Evolutionary conservation across 1,140 invertebrate species (phyloP), one percentile per base, ranked within the genome.

Genomic region (Gryllus bimaculatus): DNA sequence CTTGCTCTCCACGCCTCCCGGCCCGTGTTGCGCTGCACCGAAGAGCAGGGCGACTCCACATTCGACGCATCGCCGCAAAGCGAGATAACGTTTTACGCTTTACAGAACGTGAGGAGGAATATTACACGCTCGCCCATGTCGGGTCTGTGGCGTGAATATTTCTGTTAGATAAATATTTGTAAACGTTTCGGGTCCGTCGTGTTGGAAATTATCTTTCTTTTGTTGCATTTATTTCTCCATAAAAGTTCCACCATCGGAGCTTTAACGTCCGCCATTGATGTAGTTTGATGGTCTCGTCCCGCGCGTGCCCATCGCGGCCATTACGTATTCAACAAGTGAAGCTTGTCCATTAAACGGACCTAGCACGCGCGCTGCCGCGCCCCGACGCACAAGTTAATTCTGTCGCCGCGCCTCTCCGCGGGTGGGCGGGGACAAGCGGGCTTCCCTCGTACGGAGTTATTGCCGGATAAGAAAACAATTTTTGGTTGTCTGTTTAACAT

Each of bases 91-190:
- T 66, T 66, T 66, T 66, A 66, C 10, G 54, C 54, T 66, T 66
- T 66, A 66, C 18, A 18, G 54, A 66, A 66, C 54, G 18, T 66
- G 54, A 66, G 54, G 54, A 66, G 54, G 54, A 66, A 66, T 66
- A 66, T 18, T 39, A 66, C 18, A 18, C 10, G 18, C 54, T 66
- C 54, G 54, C 18, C 54, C 10, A 13, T 66, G 10, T 66, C 54
- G 54, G 10, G 10, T 18, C 10, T 18, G 10, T 10, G 54, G 54
- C 18, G 54, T 66, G 54, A 66, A 66, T 66, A 66, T 66, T 66
- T 66, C 54, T 18, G 54, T 66, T 66, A 66, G 54, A 66, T 66
- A 66, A 66, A 66, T 66, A 66, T 66, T 66, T 66, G 54, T 66
- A 66, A 66, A 66, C 54, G 18, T 66, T 66, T 66, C 54, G 18